Evolutionary conservation across 2,797 vertebrate species (phyloP).

Genomic region (Hephaestus fuliginosus): DNA sequence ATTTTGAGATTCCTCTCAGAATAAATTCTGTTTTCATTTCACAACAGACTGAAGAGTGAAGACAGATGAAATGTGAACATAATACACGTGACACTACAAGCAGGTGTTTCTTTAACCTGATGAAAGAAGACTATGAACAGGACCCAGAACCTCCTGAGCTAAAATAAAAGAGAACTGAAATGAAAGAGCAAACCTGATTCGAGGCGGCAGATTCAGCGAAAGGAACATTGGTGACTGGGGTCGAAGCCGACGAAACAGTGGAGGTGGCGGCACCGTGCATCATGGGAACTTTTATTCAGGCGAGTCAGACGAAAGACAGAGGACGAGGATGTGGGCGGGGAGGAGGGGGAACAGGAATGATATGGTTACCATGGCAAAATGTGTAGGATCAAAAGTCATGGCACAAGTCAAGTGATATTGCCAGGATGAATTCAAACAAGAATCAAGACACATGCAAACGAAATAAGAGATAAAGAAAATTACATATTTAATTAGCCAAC

Average conservation of each 20-base stretch:
- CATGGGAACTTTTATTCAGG: conserved; percentile 99
- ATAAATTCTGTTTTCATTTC: conserved; percentile 50
- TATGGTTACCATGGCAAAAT: conserved; percentile 93
- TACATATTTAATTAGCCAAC: conserved; percentile 62
- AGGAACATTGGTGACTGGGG: conserved; percentile 97
- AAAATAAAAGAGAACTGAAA: conserved; percentile 91
- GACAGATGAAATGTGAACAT: conserved; percentile 71
- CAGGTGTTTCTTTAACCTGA: conserved; percentile 45
- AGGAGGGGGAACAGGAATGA: conserved; percentile 90
- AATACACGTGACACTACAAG: conserved; percentile 45
- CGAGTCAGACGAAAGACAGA: conserved; percentile 94
- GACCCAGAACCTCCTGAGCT: conserved; percentile 74
- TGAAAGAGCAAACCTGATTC: conserved; percentile 99
- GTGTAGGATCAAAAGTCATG: conserved; percentile 92
- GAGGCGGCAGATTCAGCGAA: conserved; percentile 96
- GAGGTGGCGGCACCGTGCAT: conserved; percentile 99
- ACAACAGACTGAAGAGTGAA: conserved; percentile 48
- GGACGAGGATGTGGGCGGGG: conserved; percentile 88
- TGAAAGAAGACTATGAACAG: conserved; percentile 66
- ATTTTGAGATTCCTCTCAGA: conserved; percentile 36
- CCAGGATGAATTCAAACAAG: conserved; percentile 89
- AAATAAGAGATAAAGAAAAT: conserved; percentile 81
- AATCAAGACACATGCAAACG: conserved; percentile 91
- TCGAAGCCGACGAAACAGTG: conserved; percentile 97
- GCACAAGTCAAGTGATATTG: conserved; percentile 94